Evolutionary conservation across 2,888 invertebrate species (phyloP), one percentile per base, ranked within the genome.

Genomic region (Drosophila peninsularis): DNA sequence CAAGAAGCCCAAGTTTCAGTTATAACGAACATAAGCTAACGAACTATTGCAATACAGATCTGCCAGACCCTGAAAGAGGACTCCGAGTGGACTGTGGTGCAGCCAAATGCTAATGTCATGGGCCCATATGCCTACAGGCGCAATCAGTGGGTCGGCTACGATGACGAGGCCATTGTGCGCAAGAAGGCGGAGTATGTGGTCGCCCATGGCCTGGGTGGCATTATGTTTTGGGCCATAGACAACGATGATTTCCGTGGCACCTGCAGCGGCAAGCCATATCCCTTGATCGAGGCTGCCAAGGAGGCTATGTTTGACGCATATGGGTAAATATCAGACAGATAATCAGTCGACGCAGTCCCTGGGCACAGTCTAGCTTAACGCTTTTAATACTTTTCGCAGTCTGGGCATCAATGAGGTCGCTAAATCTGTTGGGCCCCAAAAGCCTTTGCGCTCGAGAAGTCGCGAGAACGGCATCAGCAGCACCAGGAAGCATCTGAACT

Each of bases 101-200:
- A 97, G 72, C 96, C 97, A 0, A 96, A 97, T 92, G 94, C 95
- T 0, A 94, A 94, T 32, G 96, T 96, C 0, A 96, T 98, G 95
- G 98, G 97, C 0, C 98, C 98, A 0, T 98, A 97, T 87, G 98
- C 98, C 2, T 96, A 94, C 92, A 95, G 95, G 75, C 96, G 95
- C 24, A 96, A 97, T 92, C 98, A 98, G 92, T 98, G 98, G 98
- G 98, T 98, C 2, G 97, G 98, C 0, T 98, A 97, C 90, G 98
- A 98, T 88, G 98, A 98, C 87, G 95, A 96, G 75, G 95, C 95
- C 11, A 97, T 97, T 50, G 97, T 96, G 0, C 94, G 94, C 88
- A 95, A 94, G 90, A 98, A 98, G 94, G 95, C 97, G 0, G 95
- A 95, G 83, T 98, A 97, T 90, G 98, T 97, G 1, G 96, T 95